Evolutionary conservation across 2,888 invertebrate genomes (phyloP), one percentile per base, ranked within the genome.

Genomic region (Caenorhabditis imperialis): DNA sequence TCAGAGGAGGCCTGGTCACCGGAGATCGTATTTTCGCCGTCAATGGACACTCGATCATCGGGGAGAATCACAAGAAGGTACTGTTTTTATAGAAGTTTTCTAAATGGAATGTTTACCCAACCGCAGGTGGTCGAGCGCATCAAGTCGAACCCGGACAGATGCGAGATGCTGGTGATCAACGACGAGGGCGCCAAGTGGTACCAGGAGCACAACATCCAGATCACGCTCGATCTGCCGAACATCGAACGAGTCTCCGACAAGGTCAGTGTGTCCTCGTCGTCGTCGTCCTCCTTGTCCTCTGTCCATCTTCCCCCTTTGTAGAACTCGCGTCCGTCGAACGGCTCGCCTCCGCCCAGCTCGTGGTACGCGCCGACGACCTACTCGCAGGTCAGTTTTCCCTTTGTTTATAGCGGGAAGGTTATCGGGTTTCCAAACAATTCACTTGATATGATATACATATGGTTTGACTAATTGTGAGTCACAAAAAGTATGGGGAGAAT

Each of bases 121-220:
- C 3, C 55, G 42, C 54, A 86, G 85, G 86, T 87, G 8, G 87
- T 87, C 16, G 78, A 77, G 22, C 65, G 82, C 10, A 88, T 87
- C 73, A 88, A 88, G 67, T 58, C 76, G 23, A 72, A 85, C 40
- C 82, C 85, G 47, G 57, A 76, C 30, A 73, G 96, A 89, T 96
- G 96, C 10, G 93, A 93, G 86, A 91, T 99, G 84, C 91, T 97
- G 83, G 95, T 99, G 72, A 92, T 94, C 76, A 93, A 93, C 87
- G 91, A 92, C 35, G 92, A 92, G 83, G 92, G 93, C 45, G 93
- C 93, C 83, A 91, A 92, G 79, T 91, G 92, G 90, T 94, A 92
- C 89, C 48, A 63, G 23, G 79, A 83, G 33, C 67, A 84, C 69
- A 72, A 77, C 22, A 77, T 85, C 55, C 71, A 73, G 50, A 60